These are phyloP conservation scores for Plagiodera versicolora DNA, from an alignment of 2,888 invertebrate genomes.

Conservation along the genomic window DNA sequence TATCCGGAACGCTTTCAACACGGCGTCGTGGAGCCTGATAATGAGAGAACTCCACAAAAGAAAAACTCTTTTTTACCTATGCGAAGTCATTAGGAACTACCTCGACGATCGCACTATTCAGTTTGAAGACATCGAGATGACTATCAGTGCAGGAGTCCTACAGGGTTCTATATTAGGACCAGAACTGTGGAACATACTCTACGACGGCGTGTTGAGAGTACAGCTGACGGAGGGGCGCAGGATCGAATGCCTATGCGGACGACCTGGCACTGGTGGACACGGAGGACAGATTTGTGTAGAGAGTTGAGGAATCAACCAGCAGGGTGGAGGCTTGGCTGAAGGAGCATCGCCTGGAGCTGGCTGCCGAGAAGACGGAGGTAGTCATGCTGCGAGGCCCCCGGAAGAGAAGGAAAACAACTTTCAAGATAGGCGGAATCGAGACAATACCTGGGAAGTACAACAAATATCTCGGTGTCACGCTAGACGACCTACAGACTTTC, in stretches of 20 bases:
- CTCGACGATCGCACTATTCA: background rate
- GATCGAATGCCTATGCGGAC: slow-evolving; percentile 13
- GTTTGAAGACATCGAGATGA: background rate
- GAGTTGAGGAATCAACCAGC: too few relatives aligned
- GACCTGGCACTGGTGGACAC: too few relatives aligned
- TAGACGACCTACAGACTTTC: slow-evolving; percentile 3
- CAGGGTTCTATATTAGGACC: slow-evolving; percentile 20
- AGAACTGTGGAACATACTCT: slow-evolving; percentile 13
- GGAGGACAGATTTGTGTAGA: too few relatives aligned
- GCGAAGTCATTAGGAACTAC: background rate
- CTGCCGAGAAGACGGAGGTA: slow-evolving; percentile 20
- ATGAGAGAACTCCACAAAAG: background rate
- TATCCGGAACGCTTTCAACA: background rate
- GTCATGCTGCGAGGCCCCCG: slow-evolving; percentile 17
- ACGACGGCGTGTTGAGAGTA: slow-evolving; percentile 1
- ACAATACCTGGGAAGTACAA: background rate
- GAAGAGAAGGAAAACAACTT: slow-evolving; percentile 5
- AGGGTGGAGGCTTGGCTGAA: too few relatives aligned
- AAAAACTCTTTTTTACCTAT: too few relatives aligned
- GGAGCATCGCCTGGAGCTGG: slow-evolving; percentile 12
- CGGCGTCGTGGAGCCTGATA: background rate
- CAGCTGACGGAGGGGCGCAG: background rate
- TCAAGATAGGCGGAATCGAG: slow-evolving; percentile 1
- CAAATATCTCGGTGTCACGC: slow-evolving; percentile 15
- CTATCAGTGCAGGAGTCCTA: slow-evolving; percentile 14